Base-by-base conservation (phyloP, 2,113 vertebrate genomes). In the Bambusicola thoracicus region DNA sequence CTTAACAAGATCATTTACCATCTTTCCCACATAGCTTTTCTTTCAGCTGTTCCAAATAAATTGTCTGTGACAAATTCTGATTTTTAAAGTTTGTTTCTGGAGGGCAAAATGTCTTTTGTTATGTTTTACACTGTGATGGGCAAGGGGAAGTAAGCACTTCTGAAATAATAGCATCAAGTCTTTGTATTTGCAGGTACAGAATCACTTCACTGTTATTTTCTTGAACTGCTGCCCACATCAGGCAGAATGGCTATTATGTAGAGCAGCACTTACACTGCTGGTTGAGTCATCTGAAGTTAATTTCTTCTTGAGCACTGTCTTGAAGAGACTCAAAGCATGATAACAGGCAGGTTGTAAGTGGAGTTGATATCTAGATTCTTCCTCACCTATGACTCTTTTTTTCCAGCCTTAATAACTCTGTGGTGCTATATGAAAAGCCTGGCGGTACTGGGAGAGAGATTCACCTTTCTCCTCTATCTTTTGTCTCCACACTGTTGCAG, bases 1-100 rank as follows among this genome's bases (percentile, higher is more conserved):
- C 72, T 87, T 69, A 65, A 75, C 53, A 61, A 88, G 82, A 92
- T 72, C 61, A 51, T 51, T 90, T 62, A 19, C 76, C 58, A 43
- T 63, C 65, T 92, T 89, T 75, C 34, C 16, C 27, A 69, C 36
- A 11, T 11, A 68, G 85, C 8, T 80, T 66, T 87, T 30, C 40
- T 56, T 73, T 63, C 29, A 62, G 44, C 44, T 59, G 2, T 27
- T 94, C 38, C 85, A 69, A 85, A 67, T 85, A 74, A 91, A 83
- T 88, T 46, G 32, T 32, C 41, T 63, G 27, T 69, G 34, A 85
- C 30, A 76, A 85, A 73, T 55, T 73, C 17, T 3, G 4, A 56
- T 0, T 56, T 65, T 21, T 61, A 1, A 87, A 78, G 41, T 44
- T 85, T 68, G 2, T 58, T 79, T 65, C 75, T 69, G 55, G 59